Evolutionary conservation across 2,113 vertebrate genomes (phyloP).

Genomic region (Eublepharis macularius): DNA sequence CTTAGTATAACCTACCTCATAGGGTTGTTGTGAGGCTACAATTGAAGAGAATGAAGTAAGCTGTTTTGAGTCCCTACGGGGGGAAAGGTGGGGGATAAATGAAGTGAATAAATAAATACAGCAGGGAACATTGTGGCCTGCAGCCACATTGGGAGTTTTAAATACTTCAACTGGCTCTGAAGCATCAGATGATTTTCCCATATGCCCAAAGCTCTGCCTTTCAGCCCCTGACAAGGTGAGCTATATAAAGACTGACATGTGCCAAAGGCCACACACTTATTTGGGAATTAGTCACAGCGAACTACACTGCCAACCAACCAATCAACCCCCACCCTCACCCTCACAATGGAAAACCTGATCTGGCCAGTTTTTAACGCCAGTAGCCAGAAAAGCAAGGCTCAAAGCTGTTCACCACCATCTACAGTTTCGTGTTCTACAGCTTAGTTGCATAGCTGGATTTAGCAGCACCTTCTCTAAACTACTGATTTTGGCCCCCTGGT

Average conservation of each 20-base stretch:
- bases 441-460: not conserved
- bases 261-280: not conserved
- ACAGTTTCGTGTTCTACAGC: too few species aligned
- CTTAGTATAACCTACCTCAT: too few species aligned
- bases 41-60: too few species aligned
- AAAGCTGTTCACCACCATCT: not conserved
- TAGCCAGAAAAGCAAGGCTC: not conserved
- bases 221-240: not conserved
- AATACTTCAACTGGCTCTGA: constrained; percentile 2
- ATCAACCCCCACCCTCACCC: too few species aligned
- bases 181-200: not conserved
- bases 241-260: not conserved
- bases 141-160: not conserved
- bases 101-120: too few species aligned
- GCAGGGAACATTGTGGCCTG: not conserved
- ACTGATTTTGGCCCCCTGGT: not conserved
- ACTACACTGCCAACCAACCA: not conserved
- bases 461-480: not conserved
- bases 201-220: not conserved
- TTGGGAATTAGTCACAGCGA: not conserved
- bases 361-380: not conserved
- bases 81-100: too few species aligned
- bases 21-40: too few species aligned
- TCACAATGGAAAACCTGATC: not conserved
- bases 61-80: too few species aligned